phyloP scores from a whole-genome alignment of 2,113 vertebrate species.

The Corythornis cristatus region DNA sequence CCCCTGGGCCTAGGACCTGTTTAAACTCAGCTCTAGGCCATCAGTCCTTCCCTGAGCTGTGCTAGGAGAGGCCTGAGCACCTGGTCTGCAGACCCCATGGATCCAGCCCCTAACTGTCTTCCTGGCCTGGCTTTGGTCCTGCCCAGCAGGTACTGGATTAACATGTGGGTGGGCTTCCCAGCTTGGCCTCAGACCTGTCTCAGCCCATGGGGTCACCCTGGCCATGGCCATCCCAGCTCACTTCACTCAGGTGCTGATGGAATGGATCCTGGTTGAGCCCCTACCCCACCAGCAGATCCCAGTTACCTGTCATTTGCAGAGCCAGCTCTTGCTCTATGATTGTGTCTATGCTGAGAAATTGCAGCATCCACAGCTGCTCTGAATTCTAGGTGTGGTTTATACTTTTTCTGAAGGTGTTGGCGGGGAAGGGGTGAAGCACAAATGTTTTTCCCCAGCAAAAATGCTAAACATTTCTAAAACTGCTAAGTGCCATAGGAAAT shows the following conservation, averaged over 20 bases:
- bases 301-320: no score
- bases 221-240: background rate
- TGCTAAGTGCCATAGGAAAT: background rate
- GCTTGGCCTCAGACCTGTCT: background rate
- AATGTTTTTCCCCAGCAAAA: background rate
- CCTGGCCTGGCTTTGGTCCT: no score
- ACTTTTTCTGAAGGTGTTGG: background rate
- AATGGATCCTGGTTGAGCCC: background rate
- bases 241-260: accelerated
- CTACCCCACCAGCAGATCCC: no score
- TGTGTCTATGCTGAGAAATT: background rate
- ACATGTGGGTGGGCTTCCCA: background rate
- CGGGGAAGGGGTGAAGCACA: background rate
- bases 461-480: background rate
- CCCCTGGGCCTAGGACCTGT: background rate
- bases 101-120: background rate
- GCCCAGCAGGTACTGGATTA: background rate
- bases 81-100: accelerated
- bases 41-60: background rate
- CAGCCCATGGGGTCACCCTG: background rate
- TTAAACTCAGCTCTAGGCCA: background rate
- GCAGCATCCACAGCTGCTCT: background rate
- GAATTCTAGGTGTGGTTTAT: background rate
- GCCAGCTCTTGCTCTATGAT: background rate
- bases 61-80: accelerated